These are phyloP conservation scores for Nyctalus aviator DNA, from an alignment of 2,797 vertebrate species.

Conservation along the genomic window DNA sequence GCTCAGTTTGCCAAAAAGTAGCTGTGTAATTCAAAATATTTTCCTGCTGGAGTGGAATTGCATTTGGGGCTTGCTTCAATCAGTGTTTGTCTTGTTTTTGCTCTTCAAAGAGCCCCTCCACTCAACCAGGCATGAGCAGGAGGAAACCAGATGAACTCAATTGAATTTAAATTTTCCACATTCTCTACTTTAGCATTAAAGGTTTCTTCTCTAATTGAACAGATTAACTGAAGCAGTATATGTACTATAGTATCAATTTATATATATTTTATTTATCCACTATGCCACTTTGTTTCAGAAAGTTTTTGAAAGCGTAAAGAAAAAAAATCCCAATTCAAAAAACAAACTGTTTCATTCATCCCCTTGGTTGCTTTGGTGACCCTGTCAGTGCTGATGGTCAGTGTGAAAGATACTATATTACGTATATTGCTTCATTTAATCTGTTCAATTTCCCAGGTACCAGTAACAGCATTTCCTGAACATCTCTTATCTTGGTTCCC, in stretches of 20 bases:
- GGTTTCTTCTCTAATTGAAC: slow-evolving; percentile 49
- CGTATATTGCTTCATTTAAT: no score
- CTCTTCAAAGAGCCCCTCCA: slow-evolving; percentile 37
- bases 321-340: not conserved
- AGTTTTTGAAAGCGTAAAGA: slow-evolving; percentile 29
- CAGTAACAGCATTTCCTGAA: slow-evolving; percentile 26
- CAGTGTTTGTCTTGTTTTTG: slow-evolving; percentile 16
- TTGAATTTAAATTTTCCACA: slow-evolving; percentile 33
- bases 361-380: slow-evolving; percentile 2
- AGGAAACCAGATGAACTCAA: slow-evolving; percentile 32
- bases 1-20: slow-evolving; percentile 15
- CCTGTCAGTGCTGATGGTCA: not conserved
- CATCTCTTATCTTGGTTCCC: not conserved
- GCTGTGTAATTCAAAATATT: slow-evolving; percentile 54
- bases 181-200: slow-evolving; percentile 39
- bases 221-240: slow-evolving; percentile 45
- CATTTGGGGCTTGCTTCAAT: slow-evolving; percentile 42
- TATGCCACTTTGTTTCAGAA: slow-evolving; percentile 31
- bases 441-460: not conserved
- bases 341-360: not conserved
- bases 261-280: not conserved
- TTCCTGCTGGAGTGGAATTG: not conserved
- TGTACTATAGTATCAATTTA: not conserved
- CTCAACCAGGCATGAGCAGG: not conserved
- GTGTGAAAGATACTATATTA: not conserved